A percentile compares a stretch with the other conserved stretches of the same genome.
Conservation (phyloP, 2,888 invertebrate genomes). For the Sclerodermus sp. region DNA sequence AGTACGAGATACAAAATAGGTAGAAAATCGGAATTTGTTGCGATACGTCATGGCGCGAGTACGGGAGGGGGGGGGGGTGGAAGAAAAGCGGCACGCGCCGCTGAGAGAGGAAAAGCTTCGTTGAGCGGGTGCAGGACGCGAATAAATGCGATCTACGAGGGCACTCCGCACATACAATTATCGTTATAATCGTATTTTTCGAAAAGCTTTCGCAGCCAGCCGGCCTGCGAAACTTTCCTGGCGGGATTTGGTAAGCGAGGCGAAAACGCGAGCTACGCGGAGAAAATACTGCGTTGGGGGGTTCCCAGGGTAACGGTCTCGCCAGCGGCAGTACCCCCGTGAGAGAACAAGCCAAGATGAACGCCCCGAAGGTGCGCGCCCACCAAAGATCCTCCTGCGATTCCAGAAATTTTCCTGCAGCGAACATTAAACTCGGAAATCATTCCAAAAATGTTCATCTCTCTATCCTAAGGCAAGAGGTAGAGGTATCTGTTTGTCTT, state of each 20-base stretch:
- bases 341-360: constrained; percentile 7
- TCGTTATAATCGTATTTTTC: constrained; percentile 55
- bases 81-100: too few species aligned
- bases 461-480: too few species aligned
- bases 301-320: constrained; percentile 24
- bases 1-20: too few species aligned
- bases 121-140: constrained; percentile 13
- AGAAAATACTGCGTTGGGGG: constrained; percentile 36
- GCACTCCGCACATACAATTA: constrained; percentile 54
- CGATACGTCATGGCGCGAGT: too few species aligned
- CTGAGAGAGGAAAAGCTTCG: not conserved
- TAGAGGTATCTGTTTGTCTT: too few species aligned
- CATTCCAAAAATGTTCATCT: too few species aligned
- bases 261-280: constrained; percentile 41
- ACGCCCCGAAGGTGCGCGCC: constrained; percentile 9
- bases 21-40: too few species aligned
- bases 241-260: constrained; percentile 50
- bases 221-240: constrained; percentile 40
- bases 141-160: constrained; percentile 50
- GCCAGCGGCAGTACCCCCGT: constrained; percentile 24
- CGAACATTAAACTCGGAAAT: too few species aligned
- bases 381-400: too few species aligned
- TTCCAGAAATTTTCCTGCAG: too few species aligned
- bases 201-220: constrained; percentile 36
- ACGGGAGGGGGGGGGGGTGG: too few species aligned